Evolutionary conservation across 2,113 vertebrate genomes (phyloP).

Genomic region (Myanophis thanlyinensis): DNA sequence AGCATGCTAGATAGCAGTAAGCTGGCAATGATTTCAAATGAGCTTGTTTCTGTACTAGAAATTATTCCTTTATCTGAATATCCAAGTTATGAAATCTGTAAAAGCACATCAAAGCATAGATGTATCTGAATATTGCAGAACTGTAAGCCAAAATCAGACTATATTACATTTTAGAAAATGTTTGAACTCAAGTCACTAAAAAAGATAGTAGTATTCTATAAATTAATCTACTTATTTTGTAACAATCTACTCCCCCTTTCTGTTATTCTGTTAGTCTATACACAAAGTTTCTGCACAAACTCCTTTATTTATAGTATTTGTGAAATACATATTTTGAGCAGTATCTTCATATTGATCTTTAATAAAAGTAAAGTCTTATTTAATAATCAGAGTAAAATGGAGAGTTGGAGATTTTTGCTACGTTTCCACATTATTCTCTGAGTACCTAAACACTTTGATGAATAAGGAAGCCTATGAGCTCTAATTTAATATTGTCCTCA

Average conservation of each 20-base stretch:
- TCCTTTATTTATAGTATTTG: background rate
- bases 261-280: background rate
- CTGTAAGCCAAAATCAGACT: background rate
- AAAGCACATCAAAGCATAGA: background rate
- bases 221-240: background rate
- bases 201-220: background rate
- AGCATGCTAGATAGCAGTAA: background rate
- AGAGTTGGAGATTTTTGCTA: background rate
- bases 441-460: background rate
- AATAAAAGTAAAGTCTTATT: background rate
- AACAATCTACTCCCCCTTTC: background rate
- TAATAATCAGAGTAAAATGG: background rate
- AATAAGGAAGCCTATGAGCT: background rate
- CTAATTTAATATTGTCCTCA: background rate
- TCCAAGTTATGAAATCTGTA: background rate
- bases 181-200: background rate
- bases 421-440: background rate
- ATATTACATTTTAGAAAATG: background rate
- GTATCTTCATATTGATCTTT: background rate
- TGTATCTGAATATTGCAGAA: background rate
- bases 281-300: background rate
- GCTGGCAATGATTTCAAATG: background rate
- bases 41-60: background rate
- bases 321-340: background rate
- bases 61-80: background rate